Percentiles rank a stretch among this genome's conserved stretches.
phyloP scores from a whole-genome alignment of 64 coral and sea anemone species.

The Pocillopora verrucosa region DNA sequence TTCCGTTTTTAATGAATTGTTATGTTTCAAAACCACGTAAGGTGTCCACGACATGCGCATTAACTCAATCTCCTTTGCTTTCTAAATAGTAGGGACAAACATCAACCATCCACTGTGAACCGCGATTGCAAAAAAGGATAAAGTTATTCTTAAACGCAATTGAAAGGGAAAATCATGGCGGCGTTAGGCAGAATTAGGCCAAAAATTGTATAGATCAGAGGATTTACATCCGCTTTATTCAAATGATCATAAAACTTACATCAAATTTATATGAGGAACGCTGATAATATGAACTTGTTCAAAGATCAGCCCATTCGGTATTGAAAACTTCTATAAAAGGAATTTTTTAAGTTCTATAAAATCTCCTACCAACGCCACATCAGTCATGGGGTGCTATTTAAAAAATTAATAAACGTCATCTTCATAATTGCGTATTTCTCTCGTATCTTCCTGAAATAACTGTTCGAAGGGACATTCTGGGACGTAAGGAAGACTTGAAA shows the following conservation, averaged over 20 bases:
- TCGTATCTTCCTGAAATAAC: not conserved
- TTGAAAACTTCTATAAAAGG: conserved; percentile 10
- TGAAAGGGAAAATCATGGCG: too few relatives aligned
- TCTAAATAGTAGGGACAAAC: too few relatives aligned
- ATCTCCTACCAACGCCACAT: not conserved
- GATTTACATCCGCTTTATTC: too few relatives aligned
- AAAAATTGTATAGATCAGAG: too few relatives aligned
- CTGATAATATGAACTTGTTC: not conserved
- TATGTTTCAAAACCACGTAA: too few relatives aligned
- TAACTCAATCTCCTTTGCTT: too few relatives aligned
- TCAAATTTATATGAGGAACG: not conserved
- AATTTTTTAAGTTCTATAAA: conserved; percentile 8
- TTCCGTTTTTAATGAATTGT: too few relatives aligned
- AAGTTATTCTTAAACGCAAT: too few relatives aligned
- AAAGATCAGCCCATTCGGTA: not conserved
- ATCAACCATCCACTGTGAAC: too few relatives aligned
- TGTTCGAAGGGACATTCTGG: not conserved
- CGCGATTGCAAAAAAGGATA: too few relatives aligned
- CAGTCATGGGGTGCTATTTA: not conserved
- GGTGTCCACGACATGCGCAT: too few relatives aligned
- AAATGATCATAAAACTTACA: not conserved
- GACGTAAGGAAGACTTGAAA: not conserved
- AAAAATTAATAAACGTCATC: conserved; percentile 31
- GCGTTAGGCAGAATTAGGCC: too few relatives aligned
- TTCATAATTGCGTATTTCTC: not conserved